Conservation (phyloP, 1,140 invertebrate genomes). For the Drosophila hydei region DNA sequence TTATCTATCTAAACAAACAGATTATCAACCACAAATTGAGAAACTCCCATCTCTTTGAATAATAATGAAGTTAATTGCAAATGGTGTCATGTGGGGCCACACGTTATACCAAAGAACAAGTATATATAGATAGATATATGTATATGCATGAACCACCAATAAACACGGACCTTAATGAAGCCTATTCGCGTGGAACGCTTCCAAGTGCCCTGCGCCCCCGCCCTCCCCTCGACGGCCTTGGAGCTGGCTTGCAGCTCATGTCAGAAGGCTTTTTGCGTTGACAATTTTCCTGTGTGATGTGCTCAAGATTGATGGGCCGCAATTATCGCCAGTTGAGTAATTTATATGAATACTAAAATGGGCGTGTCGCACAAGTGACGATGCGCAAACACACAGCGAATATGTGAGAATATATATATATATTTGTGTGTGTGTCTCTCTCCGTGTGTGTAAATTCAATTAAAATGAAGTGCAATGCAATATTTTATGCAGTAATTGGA, state of each 20-base stretch:
- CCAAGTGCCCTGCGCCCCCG: background rate
- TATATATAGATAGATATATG: conserved; percentile 5
- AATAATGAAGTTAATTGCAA: conserved; percentile 7
- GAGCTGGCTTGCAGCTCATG: conserved; percentile 60
- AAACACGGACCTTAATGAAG: conserved; percentile 59
- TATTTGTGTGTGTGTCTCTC: conserved; percentile 17
- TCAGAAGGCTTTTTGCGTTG: conserved; percentile 78
- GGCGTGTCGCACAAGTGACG: conserved; percentile 60
- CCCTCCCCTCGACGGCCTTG: conserved; percentile 38
- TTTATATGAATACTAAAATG: conserved; percentile 72
- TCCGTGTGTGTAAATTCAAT: conserved; percentile 66
- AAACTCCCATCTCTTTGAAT: background rate
- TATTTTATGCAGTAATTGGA: conserved; percentile 75
- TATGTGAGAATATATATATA: no score
- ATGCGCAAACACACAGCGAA: conserved; percentile 32
- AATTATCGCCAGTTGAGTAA: conserved; percentile 80
- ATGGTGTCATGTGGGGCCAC: background rate
- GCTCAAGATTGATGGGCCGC: conserved; percentile 78
- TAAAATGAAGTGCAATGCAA: conserved; percentile 74
- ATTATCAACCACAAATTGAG: no score
- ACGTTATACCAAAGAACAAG: no score
- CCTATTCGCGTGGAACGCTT: conserved; percentile 40
- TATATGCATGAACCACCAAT: conserved; percentile 21
- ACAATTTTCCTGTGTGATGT: conserved; percentile 78
- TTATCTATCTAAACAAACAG: no score